Conservation (phyloP, 2,797 vertebrate species). For the Babyrousa celebensis region DNA sequence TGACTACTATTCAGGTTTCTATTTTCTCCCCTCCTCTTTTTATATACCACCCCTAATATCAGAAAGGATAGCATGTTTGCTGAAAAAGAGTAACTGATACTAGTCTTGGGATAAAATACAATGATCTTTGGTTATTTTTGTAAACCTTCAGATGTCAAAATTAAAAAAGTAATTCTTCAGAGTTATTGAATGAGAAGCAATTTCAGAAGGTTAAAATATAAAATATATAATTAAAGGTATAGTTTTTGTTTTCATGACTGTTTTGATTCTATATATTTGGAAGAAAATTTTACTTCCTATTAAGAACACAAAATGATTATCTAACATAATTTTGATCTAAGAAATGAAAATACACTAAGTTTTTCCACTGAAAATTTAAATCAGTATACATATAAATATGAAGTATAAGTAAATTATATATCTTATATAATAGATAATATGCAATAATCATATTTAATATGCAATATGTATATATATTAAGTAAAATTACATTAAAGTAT, state of each 20-base stretch:
- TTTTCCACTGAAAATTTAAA: slow-evolving; percentile 63
- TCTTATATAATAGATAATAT: neutral
- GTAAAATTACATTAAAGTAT: slow-evolving; percentile 46
- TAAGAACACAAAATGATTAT: slow-evolving; percentile 25
- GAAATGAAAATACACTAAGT: neutral
- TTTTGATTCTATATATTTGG: slow-evolving; percentile 28
- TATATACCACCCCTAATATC: neutral
- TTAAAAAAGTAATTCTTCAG: slow-evolving; percentile 40
- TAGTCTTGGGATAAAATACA: slow-evolving; percentile 12
- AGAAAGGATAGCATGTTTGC: neutral
- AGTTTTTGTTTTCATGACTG: neutral
- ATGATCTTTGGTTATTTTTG: slow-evolving; percentile 7
- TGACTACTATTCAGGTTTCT: neutral
- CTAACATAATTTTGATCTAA: slow-evolving; percentile 33
- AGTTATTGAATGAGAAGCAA: neutral
- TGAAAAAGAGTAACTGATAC: slow-evolving; percentile 1
- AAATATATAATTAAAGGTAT: neutral
- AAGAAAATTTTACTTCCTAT: slow-evolving; percentile 27
- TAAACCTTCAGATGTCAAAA: neutral
- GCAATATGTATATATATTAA: neutral
- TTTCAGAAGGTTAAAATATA: slow-evolving; percentile 65
- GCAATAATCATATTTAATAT: neutral
- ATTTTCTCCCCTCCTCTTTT: neutral
- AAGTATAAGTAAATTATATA: neutral
- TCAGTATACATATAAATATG: neutral